These are phyloP conservation scores for Dasypus novemcinctus DNA, from an alignment of 2,113 vertebrate species.

Conservation along the genomic window DNA sequence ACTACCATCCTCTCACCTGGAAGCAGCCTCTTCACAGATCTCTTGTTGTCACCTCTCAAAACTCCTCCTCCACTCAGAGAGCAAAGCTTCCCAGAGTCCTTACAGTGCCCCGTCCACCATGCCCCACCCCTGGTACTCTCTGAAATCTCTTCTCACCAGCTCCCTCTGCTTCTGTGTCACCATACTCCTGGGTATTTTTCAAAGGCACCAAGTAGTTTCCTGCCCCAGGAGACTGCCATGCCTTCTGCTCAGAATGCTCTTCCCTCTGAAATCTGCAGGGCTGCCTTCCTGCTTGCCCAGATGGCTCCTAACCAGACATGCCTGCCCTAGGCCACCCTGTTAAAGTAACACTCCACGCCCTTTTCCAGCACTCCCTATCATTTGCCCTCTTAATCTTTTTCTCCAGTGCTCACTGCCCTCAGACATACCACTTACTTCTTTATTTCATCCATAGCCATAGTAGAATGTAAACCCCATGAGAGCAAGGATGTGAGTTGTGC, in stretches of 20 bases:
- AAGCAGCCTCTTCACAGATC: not conserved
- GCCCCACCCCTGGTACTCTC: not conserved
- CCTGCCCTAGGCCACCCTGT: not conserved
- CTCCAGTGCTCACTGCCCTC: not conserved
- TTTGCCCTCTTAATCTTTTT: not conserved
- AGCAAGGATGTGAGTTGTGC: not conserved
- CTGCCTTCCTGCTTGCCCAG: not conserved
- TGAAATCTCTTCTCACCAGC: not conserved
- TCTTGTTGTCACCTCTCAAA: not conserved
- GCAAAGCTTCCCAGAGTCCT: not conserved
- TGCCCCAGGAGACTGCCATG: too few species aligned
- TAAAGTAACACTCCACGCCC: accelerated
- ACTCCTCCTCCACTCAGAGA: not conserved
- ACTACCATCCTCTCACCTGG: not conserved
- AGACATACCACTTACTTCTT: not conserved
- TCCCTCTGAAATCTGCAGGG: not conserved
- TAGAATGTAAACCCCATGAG: not conserved
- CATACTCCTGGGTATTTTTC: not conserved
- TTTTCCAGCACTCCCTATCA: not conserved
- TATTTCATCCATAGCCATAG: not conserved
- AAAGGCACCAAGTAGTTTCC: not conserved
- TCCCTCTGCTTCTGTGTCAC: too few species aligned
- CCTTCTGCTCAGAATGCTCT: not conserved
- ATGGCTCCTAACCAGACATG: not conserved
- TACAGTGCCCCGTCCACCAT: accelerated